Evolutionary conservation across 1,140 invertebrate species (phyloP), one percentile per base, ranked within the genome.

Genomic region (Lysiphlebus fabarum): DNA sequence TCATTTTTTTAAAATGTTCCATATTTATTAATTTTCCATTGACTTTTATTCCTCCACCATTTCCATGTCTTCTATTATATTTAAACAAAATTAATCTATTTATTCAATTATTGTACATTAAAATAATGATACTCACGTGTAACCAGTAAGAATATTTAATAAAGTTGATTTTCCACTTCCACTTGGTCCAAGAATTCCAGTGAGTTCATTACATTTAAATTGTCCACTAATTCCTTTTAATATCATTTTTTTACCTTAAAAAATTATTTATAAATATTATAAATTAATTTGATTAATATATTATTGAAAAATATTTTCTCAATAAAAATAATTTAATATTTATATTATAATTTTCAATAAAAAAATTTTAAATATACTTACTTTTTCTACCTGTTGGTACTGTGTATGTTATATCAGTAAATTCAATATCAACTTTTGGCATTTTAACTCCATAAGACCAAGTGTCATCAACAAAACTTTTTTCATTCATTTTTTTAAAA

Each of bases 141-240:
- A 94, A 63, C 91, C 91, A 7, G 92, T 90, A 10, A 93, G 76
- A 60, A 93, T 82, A 68, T 95, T 93, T 6, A 95, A 78, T 5
- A 95, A 76, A 0, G 93, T 95, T 36, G 90, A 93, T 78, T 97
- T 97, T 12, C 94, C 95, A 1, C 93, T 90, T 6, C 93, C 93
- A 0, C 91, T 95, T 6, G 91, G 91, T 5, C 92, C 92, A 72
- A 95, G 82, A 62, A 95, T 93, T 4, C 88, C 91, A 0, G 89
- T 90, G 43, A 95, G 77, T 66, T 93, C 82, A 0, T 90, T 90
- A 1, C 88, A 87, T 54, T 79, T 82, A 69, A 91, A 91, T 62
- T 86, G 82, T 0, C 90, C 90, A 59, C 82, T 89, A 7, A 92
- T 81, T 41, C 83, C 84, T 56, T 85, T 81, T 36, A 92, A 72